These are phyloP conservation scores for Desmodus rotundus DNA, from an alignment of 2,113 vertebrate species.

Conservation along the genomic window DNA sequence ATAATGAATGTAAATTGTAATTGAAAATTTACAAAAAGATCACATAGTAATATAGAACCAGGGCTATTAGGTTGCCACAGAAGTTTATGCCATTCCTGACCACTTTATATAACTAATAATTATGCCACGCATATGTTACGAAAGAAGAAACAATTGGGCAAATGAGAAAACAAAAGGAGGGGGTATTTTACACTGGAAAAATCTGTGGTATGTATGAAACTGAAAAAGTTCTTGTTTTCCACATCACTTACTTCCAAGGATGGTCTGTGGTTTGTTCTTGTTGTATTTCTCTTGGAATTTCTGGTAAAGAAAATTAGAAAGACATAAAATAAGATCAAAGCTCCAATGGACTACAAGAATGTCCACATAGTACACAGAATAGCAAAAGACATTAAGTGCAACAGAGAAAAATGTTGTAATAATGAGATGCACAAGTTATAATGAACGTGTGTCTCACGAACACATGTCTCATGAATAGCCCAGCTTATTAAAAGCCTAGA, in stretches of 20 bases:
- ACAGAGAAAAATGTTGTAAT: background rate
- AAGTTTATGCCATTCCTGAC: background rate
- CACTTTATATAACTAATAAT: background rate
- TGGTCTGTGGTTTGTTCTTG: slow-evolving; percentile 86
- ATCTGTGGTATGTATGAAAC: background rate
- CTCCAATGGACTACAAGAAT: background rate
- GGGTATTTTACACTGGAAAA: background rate
- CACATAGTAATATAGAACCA: background rate
- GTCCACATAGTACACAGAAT: background rate
- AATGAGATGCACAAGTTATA: background rate
- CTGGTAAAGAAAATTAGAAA: slow-evolving; percentile 80
- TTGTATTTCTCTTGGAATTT: slow-evolving; percentile 89
- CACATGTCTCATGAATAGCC: background rate
- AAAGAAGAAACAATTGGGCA: background rate
- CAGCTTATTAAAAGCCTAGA: background rate
- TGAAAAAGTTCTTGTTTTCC: slow-evolving; percentile 30
- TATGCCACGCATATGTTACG: background rate
- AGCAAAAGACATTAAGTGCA: background rate
- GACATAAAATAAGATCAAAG: slow-evolving; percentile 56
- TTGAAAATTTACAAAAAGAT: background rate
- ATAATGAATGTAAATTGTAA: background rate
- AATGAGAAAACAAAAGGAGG: background rate
- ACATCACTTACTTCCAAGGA: slow-evolving; percentile 90
- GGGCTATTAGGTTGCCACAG: background rate
- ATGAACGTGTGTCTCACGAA: background rate